Evolutionary conservation across 2,888 invertebrate species (phyloP).

Genomic region (Drosophila limbata): DNA sequence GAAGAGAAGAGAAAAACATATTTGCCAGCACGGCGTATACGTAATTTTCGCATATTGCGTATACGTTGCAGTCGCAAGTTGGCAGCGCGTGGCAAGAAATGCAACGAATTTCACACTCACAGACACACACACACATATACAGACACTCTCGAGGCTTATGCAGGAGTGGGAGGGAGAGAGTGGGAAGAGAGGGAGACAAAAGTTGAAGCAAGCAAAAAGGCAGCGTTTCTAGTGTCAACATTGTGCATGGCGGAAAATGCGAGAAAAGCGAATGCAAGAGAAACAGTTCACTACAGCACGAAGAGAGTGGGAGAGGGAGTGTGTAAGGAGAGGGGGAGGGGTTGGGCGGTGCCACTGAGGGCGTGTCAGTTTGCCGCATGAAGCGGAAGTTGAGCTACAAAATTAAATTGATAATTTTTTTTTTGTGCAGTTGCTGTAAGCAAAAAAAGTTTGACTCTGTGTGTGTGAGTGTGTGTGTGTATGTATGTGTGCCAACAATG

Average conservation of each 20-base stretch:
- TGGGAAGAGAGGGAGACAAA: constrained; percentile 13
- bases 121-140: constrained; percentile 21
- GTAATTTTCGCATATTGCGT: constrained; percentile 80
- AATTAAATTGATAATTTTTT: constrained; percentile 80
- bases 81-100: constrained; percentile 60
- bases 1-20: constrained; percentile 50
- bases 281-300: constrained; percentile 36
- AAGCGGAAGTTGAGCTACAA: constrained; percentile 81
- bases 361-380: constrained; percentile 61
- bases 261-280: constrained; percentile 53
- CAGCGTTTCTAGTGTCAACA: constrained; percentile 72
- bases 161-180: constrained; percentile 35
- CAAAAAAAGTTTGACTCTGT: constrained; percentile 58
- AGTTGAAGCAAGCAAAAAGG: constrained; percentile 57
- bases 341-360: constrained; percentile 25
- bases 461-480: constrained; percentile 11
- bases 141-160: constrained; percentile 62
- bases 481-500: constrained; percentile 63
- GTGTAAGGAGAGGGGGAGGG: neutral
- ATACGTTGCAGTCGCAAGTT: constrained; percentile 69
- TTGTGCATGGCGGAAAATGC: constrained; percentile 75
- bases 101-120: constrained; percentile 49
- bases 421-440: constrained; percentile 22
- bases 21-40: constrained; percentile 71
- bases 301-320: neutral